Conservation (phyloP, 2,888 invertebrate species). For the Microplitis manilae region DNA sequence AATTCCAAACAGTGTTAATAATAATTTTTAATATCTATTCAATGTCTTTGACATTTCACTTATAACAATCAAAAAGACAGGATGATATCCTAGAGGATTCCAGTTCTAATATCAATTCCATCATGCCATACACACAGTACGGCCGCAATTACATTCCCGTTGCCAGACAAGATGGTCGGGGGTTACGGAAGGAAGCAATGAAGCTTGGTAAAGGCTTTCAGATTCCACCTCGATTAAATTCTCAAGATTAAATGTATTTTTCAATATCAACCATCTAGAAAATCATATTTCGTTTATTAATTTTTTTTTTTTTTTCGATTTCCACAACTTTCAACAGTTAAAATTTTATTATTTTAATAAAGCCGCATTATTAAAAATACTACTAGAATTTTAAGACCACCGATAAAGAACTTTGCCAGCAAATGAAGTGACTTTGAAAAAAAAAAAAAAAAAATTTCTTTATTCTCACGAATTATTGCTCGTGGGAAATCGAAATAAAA, state of each 20-base stretch:
- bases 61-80: constrained; percentile 2
- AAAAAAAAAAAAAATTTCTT: background rate
- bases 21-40: background rate
- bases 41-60: background rate
- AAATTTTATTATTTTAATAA: background rate
- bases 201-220: background rate
- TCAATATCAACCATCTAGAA: constrained; percentile 12
- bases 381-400: background rate
- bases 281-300: background rate
- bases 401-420: background rate
- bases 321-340: background rate
- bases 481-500: constrained; percentile 34
- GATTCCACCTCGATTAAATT: constrained; percentile 20
- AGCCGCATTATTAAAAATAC: background rate
- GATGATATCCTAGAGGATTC: constrained; percentile 11
- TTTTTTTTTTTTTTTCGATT: background rate
- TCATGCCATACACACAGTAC: constrained; percentile 24
- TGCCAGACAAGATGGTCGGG: constrained; percentile 17
- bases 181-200: constrained; percentile 15
- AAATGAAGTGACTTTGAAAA: constrained; percentile 13
- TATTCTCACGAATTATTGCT: constrained; percentile 19
- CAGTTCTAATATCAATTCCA: constrained; percentile 37
- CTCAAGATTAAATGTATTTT: constrained; percentile 23
- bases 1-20: background rate
- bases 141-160: constrained; percentile 39